These are phyloP conservation scores for Macrostomum lignano DNA, from an alignment of 1,140 invertebrate species.

Conservation along the genomic window DNA sequence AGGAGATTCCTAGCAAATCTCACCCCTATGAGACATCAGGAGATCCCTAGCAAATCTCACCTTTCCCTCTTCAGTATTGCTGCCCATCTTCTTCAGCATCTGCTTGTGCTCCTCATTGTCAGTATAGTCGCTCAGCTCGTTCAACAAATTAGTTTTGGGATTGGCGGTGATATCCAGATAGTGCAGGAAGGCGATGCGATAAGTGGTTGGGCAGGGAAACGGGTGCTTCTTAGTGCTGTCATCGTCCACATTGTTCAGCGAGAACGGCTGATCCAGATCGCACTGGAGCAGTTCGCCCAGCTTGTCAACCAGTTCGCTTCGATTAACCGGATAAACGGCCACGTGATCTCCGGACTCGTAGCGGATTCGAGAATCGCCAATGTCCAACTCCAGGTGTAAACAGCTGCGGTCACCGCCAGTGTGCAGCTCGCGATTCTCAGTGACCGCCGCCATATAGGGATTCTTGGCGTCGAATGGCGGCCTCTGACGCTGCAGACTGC, in stretches of 20 bases:
- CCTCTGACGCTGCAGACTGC: constrained; percentile 61
- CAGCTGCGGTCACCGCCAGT: constrained; percentile 54
- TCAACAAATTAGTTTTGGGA: constrained; percentile 72
- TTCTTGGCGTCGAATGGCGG: constrained; percentile 90
- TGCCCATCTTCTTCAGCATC: constrained; percentile 18
- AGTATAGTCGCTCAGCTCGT: constrained; percentile 73
- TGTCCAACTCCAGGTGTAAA: constrained; percentile 75
- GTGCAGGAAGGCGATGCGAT: constrained; percentile 69
- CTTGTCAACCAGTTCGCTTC: constrained; percentile 47
- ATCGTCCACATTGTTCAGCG: constrained; percentile 30
- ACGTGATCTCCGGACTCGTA: constrained; percentile 62
- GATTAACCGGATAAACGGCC: constrained; percentile 75
- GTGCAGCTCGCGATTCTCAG: constrained; percentile 56
- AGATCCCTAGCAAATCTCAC: too few relatives aligned
- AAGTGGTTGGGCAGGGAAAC: constrained; percentile 89
- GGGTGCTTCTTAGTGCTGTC: constrained; percentile 90
- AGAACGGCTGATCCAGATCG: constrained; percentile 38
- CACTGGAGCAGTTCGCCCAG: constrained; percentile 51
- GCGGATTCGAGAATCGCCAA: constrained; percentile 32
- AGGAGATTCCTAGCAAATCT: too few relatives aligned
- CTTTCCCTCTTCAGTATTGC: too few relatives aligned
- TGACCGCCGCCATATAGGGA: constrained; percentile 61
- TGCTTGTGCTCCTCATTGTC: constrained; percentile 40
- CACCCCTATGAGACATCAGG: too few relatives aligned
- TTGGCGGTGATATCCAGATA: constrained; percentile 83